Conservation (phyloP, 2,888 invertebrate species). For the Stomorhina lunata region DNA sequence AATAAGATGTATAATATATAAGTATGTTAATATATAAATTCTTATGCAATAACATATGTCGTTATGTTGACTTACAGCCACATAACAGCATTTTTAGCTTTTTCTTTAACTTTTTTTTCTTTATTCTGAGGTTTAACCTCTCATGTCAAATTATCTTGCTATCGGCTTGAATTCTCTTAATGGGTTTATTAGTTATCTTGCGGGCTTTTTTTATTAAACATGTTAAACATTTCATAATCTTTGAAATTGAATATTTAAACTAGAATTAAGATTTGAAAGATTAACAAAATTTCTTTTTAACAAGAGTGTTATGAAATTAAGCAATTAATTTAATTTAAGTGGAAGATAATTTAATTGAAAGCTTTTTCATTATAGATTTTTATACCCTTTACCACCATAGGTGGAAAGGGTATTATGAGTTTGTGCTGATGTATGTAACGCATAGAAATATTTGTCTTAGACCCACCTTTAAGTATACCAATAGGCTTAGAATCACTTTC, state of each 20-base stretch:
- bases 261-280: constrained; percentile 8
- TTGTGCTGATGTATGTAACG: too few species aligned
- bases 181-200: constrained; percentile 27
- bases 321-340: too few species aligned
- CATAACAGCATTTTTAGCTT: constrained; percentile 3
- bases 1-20: not conserved
- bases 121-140: constrained; percentile 38
- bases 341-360: too few species aligned
- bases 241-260: not conserved
- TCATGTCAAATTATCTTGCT: constrained; percentile 43
- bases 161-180: constrained; percentile 45
- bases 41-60: constrained; percentile 35
- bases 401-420: too few species aligned
- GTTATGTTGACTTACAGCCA: not conserved
- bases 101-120: not conserved
- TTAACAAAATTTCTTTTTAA: constrained; percentile 5
- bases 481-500: too few species aligned
- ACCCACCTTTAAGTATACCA: too few species aligned
- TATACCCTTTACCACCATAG: too few species aligned
- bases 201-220: not conserved
- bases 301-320: too few species aligned
- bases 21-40: not conserved
- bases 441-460: too few species aligned
- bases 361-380: too few species aligned
- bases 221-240: constrained; percentile 29